Percentiles rank a stretch among this genome's conserved stretches.
These are phyloP conservation scores for Stegostoma tigrinum DNA, from an alignment of 2,113 vertebrate genomes.

Conservation along the genomic window DNA sequence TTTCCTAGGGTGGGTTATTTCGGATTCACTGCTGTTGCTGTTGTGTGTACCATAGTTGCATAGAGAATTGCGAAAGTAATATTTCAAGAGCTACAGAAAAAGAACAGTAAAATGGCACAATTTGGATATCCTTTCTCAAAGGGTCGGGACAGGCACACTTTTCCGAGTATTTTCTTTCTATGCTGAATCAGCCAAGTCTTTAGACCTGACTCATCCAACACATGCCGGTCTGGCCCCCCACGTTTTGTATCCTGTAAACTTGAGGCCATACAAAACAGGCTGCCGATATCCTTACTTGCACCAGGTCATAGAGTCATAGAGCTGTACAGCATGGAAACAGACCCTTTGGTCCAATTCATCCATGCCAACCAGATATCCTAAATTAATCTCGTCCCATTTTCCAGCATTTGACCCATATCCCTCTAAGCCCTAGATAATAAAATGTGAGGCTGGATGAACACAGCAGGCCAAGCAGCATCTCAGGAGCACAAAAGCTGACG, in stretches of 20 bases:
- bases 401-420: no score
- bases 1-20: not conserved
- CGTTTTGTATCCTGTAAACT: not conserved
- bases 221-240: not conserved
- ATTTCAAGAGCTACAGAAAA: not conserved
- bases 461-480: no score
- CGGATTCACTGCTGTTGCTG: not conserved
- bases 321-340: no score
- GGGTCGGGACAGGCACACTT: not conserved
- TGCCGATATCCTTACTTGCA: not conserved
- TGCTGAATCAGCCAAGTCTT: not conserved
- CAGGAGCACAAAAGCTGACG: no score
- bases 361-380: no score
- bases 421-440: no score
- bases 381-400: no score
- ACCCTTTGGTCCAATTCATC: no score
- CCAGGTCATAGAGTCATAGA: not conserved
- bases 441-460: no score
- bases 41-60: not conserved
- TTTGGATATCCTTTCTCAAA: not conserved
- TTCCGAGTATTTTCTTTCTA: not conserved
- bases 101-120: not conserved
- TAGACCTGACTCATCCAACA: not conserved
- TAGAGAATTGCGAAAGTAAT: not conserved
- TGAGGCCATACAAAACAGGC: not conserved